Evolutionary conservation across 2,888 invertebrate species (phyloP), one percentile per base, ranked within the genome.

Genomic region (Camponotus fellah): DNA sequence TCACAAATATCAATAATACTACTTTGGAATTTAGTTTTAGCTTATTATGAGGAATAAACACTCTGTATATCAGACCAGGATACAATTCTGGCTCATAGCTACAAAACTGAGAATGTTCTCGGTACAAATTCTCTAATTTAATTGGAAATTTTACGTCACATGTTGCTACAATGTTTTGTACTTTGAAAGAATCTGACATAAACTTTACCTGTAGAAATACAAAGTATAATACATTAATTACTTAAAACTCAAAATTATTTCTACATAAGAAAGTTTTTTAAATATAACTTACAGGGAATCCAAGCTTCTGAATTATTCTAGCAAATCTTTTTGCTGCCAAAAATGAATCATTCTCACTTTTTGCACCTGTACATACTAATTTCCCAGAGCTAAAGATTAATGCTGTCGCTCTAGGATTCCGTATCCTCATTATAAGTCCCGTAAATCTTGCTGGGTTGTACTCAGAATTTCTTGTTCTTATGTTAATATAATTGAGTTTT

Each of bases 11-110:
- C 14, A 99, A 96, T 86, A 99, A 95, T 5, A 99, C 99, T 88
- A 99, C 97, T 89, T 99, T 97, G 0, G 99, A n/a, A n/a, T n/a
- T n/a, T n/a, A n/a, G n/a, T n/a, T n/a, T n/a, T n/a, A n/a, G n/a
- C n/a, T n/a, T n/a, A n/a, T n/a, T n/a, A n/a, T n/a, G n/a, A n/a
- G n/a, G 26, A 2, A 26, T 26, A 98, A 97, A 99, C 98, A 53
- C 3, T 92, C 99, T 96, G 95, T 99, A 99, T 82, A 99, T 99
- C 46, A 99, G 96, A n/a, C 99, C 99, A 9, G 99, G 99, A 95
- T 99, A 99, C 80, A 99, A 95, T 95, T 99, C 99, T 0, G 99
- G 99, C 95, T 99, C 99, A 94, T 99, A 99, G 76, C 98, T 98
- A 96, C 95, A 98, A 97, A 95, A 97, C 97, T 94, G 97, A 96